Percentiles rank a stretch among this genome's conserved stretches.
Evolutionary conservation across 2,113 vertebrate genomes (phyloP).

Genomic region (Siniperca knerii): DNA sequence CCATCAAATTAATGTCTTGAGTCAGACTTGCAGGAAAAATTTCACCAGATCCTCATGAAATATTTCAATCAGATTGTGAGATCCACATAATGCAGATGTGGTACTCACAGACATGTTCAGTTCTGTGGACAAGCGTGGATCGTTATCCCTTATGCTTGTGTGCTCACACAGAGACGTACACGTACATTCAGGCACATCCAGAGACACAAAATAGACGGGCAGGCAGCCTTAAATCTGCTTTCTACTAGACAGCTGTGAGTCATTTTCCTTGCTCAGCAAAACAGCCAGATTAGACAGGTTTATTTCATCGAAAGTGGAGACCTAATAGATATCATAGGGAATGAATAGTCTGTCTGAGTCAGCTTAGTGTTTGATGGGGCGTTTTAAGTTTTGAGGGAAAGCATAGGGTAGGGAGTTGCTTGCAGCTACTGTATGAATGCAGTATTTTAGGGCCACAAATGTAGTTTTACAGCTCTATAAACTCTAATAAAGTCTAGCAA

Average conservation of each 20-base stretch:
- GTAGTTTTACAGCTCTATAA: background rate
- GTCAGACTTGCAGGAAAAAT: background rate
- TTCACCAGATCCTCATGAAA: background rate
- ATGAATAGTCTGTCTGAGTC: constrained; percentile 67
- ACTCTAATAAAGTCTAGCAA: background rate
- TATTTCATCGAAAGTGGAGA: constrained; percentile 62
- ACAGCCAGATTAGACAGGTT: constrained; percentile 49
- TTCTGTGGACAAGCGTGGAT: background rate
- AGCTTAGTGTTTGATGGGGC: constrained; percentile 50
- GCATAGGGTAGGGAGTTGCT: background rate
- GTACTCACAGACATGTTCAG: background rate
- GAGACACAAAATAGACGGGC: background rate
- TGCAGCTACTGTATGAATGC: background rate
- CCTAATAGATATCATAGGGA: constrained; percentile 52
- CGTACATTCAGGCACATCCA: background rate
- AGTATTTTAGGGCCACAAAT: constrained; percentile 6
- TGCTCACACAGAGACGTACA: background rate
- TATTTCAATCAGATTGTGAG: background rate
- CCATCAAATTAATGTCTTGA: background rate
- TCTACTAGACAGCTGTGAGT: constrained; percentile 31
- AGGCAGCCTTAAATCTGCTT: constrained; percentile 31
- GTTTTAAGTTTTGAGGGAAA: constrained; percentile 30
- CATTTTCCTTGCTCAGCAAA: constrained; percentile 63
- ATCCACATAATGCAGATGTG: background rate
- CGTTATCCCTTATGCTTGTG: background rate